phyloP scores from a whole-genome alignment of 2,113 vertebrate genomes.

The Sapajus apella region DNA sequence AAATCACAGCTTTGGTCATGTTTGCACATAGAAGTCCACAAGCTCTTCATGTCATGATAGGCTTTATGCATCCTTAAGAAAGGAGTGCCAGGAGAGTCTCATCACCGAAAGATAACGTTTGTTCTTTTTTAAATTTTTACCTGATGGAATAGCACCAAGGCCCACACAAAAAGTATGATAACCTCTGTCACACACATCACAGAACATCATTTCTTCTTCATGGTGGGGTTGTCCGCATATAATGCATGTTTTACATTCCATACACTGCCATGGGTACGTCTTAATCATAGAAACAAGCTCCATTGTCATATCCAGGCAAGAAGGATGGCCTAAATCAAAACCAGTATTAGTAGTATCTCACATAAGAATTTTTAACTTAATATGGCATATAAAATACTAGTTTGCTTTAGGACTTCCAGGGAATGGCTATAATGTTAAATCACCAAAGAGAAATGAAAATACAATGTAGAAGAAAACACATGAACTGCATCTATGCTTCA shows the following conservation, averaged over 20 bases:
- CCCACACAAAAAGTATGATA: constrained; percentile 99
- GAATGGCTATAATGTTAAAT: neutral
- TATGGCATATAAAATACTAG: constrained; percentile 44
- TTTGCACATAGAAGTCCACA: neutral
- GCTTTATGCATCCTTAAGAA: neutral
- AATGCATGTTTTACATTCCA: constrained; percentile 99
- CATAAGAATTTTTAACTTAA: constrained; percentile 45
- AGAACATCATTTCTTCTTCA: constrained; percentile 99
- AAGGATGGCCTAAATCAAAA: constrained; percentile 94
- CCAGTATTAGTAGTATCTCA: constrained; percentile 76
- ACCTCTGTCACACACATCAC: constrained; percentile 97
- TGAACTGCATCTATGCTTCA: neutral
- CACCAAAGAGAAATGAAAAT: neutral
- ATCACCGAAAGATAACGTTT: neutral
- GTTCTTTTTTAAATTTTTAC: constrained; percentile 83
- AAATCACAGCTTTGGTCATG: neutral
- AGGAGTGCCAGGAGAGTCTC: neutral
- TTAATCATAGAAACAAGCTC: constrained; percentile 95
- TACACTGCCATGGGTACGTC: constrained; percentile 98
- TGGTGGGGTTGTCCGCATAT: constrained; percentile 97
- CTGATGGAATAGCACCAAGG: constrained; percentile 94
- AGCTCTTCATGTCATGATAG: neutral
- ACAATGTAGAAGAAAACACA: neutral
- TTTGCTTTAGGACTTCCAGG: constrained; percentile 39
- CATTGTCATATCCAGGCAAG: constrained; percentile 96